Evolutionary conservation across 2,113 vertebrate species (phyloP), one percentile per base, ranked within the genome.

Genomic region (Nesoenas mayeri): DNA sequence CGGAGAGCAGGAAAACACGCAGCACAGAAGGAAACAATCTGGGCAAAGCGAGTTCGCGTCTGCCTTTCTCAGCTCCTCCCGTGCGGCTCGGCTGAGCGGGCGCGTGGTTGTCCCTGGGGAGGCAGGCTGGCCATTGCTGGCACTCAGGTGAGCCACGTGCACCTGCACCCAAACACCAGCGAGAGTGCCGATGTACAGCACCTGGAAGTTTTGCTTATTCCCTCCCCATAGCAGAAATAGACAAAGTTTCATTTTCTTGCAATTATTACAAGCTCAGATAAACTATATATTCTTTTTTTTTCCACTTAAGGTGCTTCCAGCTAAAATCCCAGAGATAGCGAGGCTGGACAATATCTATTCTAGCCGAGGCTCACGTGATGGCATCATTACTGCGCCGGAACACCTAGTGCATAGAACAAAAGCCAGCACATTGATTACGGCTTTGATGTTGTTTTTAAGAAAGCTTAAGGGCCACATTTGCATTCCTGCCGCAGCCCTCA

Each of bases 321-420:
- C 73, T 91, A 28, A 84, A 91, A 42, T 53, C 57, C 32, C 42
- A n/a, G 54, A 47, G 36, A 31, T 80, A 19, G 80, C 62, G 11
- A 22, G 69, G 50, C 79, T 89, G 91, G 95, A 82, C 92, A 93
- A 6, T 31, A 9, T 88, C 82, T 91, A 69, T 18, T 21, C 22
- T 13, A 92, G 70, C 70, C 10, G 0, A 54, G 80, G 81, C 65
- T 74, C 91, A 83, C 40, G 21, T 89, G 83, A 53, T 47, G 6
- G 5, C 15, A 0, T 53, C 29, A 3, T 74, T 69, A 9, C 66
- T 3, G 6, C 47, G 80, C 94, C 34, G 65, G 83, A 81, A 72
- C 91, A 96, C 91, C 93, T 96, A 60, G 65, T 38, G 95, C 91
- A 19, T 69, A 87, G 96, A 96, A 96, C 95, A 97, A 96, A 96